A percentile compares a stretch with the other conserved stretches of the same genome.
Conservation (phyloP, 2,113 vertebrate species). For the Stigmatopora nigra region DNA sequence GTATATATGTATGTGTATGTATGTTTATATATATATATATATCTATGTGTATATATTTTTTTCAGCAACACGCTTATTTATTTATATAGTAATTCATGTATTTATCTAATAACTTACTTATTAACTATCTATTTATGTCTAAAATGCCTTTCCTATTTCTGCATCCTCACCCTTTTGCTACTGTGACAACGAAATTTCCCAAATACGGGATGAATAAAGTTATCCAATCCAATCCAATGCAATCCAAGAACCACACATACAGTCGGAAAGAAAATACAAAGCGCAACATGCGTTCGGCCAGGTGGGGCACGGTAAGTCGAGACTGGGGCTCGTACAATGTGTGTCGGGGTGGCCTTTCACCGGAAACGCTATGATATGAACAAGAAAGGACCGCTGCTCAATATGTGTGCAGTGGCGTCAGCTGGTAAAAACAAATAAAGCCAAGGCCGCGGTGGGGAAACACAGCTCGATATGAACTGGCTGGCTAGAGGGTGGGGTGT, state of each 20-base stretch:
- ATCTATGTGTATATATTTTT: no score
- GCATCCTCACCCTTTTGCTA: no score
- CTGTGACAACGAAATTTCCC: no score
- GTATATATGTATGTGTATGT: no score
- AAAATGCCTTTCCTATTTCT: no score
- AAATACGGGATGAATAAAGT: no score
- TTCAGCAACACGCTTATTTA: no score
- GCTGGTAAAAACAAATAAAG: slow-evolving; percentile 71
- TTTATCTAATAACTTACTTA: no score
- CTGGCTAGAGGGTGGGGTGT: slow-evolving; percentile 11
- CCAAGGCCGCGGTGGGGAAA: slow-evolving; percentile 50
- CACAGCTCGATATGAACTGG: slow-evolving; percentile 63
- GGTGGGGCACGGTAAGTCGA: slow-evolving; percentile 23
- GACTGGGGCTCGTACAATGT: slow-evolving; percentile 8
- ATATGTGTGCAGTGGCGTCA: slow-evolving; percentile 62
- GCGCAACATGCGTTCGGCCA: slow-evolving; percentile 44
- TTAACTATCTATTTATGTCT: no score
- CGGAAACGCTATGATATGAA: slow-evolving; percentile 60
- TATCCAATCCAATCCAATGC: no score
- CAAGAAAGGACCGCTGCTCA: slow-evolving; percentile 59
- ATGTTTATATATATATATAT: no score
- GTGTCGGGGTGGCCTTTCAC: slow-evolving; percentile 37
- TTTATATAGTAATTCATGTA: no score
- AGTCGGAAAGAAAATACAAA: slow-evolving; percentile 47
- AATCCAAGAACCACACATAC: slow-evolving; percentile 30